Evolutionary conservation across 1,140 invertebrate species (phyloP).

Genomic region (Calosoma granatense): DNA sequence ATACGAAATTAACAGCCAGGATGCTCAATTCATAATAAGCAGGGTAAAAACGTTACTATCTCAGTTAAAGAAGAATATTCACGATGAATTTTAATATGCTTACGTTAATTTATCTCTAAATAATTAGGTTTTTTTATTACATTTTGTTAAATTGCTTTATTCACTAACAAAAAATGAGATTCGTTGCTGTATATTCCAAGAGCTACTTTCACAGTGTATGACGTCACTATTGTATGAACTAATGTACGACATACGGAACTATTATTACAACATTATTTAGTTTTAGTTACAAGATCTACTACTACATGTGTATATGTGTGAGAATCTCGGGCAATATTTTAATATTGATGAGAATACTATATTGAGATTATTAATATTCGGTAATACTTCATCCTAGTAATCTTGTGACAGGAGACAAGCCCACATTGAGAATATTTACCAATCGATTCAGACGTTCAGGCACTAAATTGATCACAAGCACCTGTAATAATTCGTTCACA

Average conservation of each 20-base stretch:
- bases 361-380: background rate
- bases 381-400: background rate
- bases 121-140: background rate
- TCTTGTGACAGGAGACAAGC: background rate
- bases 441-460: background rate
- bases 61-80: conserved; percentile 14
- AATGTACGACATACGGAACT: too few species aligned
- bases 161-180: conserved; percentile 5
- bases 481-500: background rate
- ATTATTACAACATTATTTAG: too few species aligned
- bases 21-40: conserved; percentile 22
- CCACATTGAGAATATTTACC: background rate
- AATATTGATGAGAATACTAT: too few species aligned
- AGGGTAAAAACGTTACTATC: conserved; percentile 21
- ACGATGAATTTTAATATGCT: conserved; percentile 28
- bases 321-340: too few species aligned
- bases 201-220: too few species aligned
- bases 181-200: too few species aligned
- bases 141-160: background rate
- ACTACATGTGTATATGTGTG: background rate
- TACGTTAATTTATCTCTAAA: background rate
- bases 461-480: background rate
- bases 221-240: too few species aligned
- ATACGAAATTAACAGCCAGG: conserved; percentile 22
- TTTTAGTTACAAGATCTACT: too few species aligned